phyloP scores from a whole-genome alignment of 2,888 invertebrate genomes.

The Caenorhabditis plicata region DNA sequence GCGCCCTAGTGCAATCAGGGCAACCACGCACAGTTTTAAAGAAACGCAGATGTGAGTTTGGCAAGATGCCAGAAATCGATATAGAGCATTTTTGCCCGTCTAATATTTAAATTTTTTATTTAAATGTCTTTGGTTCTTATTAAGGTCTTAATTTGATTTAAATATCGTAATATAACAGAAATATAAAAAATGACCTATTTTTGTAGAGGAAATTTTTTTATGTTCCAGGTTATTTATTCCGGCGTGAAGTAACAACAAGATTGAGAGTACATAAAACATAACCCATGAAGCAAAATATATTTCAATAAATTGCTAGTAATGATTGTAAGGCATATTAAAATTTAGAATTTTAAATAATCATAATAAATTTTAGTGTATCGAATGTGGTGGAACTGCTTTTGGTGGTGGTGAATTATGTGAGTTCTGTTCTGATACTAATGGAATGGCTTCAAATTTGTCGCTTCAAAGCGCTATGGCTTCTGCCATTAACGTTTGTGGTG shows the following conservation, averaged over 20 bases:
- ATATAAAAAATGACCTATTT: background rate
- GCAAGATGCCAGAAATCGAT: conserved; percentile 34
- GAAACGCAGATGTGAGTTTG: conserved; percentile 28
- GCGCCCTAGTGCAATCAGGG: too few species aligned
- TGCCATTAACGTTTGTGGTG: conserved; percentile 1
- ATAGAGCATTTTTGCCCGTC: conserved; percentile 21
- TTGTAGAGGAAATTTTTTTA: background rate
- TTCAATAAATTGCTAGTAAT: conserved; percentile 2
- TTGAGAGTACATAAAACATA: too few species aligned
- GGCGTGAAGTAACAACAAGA: too few species aligned
- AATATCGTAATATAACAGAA: background rate
- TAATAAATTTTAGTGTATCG: conserved; percentile 18
- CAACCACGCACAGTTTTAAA: conserved; percentile 6
- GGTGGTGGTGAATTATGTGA: conserved; percentile 21
- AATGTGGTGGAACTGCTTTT: conserved; percentile 18
- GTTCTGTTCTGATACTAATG: conserved; percentile 6
- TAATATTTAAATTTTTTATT: background rate
- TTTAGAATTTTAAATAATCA: background rate
- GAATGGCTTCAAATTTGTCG: background rate
- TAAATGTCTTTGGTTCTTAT: background rate
- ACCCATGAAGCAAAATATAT: background rate
- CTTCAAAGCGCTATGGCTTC: background rate
- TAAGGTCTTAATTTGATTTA: background rate
- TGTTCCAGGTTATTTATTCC: too few species aligned
- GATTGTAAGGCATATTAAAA: conserved; percentile 3